Base-by-base conservation (phyloP, 2,797 vertebrate genomes). In the Epinephelus coioides region DNA sequence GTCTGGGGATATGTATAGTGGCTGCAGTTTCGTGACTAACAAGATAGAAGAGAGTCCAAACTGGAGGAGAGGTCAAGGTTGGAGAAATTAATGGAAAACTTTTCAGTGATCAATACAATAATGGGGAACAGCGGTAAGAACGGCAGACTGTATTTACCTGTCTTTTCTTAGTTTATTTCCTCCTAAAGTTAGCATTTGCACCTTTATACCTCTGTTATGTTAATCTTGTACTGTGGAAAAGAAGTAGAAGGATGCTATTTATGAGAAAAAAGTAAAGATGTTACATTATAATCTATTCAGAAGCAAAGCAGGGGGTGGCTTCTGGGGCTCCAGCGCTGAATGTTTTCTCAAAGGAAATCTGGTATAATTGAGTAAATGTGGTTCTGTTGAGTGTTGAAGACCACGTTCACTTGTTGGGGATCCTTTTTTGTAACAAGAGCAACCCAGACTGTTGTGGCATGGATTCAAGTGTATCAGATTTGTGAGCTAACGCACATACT, bases 61-160 rank as follows among this genome's bases (percentile, higher is more conserved):
- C 62, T 55, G 34, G 30, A 51, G 55, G 34, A 46, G 69, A 75
- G 62, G 57, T 80, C 70, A 82, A 86, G 86, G 76, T 76, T 60
- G 46, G 47, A 54, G 13, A 56, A 79, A 81, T 84, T 44, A 61
- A 30, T 25, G 18, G 49, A 49, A 65, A 78, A 71, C 30, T 23
- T 68, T 77, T 61, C 27, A 34, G 1, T n/a, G 53, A 85, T 80
- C 54, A 68, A 53, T 59, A 73, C 1, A 69, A 17, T 38, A 63
- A 63, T 44, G 4, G 34, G 34, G 62, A 44, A 2, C 19, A 61
- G 3, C 2, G 13, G 25, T 17, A 56, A 65, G 40, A 54, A 23
- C 15, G 23, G 44, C 2, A 55, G 8, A 63, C 4, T 46, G 3
- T 60, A 47, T 44, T 65, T 15, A 38, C 12, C 13, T 54, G 7